Evolutionary conservation across 1,140 invertebrate genomes (phyloP).

Genomic region (Aphidius ervi): DNA sequence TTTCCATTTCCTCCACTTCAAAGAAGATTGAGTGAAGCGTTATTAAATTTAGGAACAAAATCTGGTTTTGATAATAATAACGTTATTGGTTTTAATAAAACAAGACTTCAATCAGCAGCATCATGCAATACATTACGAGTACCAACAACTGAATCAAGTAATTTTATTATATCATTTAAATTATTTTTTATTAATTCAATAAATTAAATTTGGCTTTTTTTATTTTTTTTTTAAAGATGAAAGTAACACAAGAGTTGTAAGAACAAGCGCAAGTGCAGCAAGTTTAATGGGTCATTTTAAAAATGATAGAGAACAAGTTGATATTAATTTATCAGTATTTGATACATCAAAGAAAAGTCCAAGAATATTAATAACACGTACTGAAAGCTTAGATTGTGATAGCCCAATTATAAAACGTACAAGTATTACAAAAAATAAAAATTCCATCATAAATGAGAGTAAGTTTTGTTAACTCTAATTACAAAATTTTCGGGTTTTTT

Average conservation of each 20-base stretch:
- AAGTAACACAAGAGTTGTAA: slow-evolving; percentile 33
- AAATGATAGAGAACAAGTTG: slow-evolving; percentile 21
- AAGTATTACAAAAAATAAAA: slow-evolving; percentile 24
- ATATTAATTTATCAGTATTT: slow-evolving; percentile 18
- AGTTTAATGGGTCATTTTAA: slow-evolving; percentile 38
- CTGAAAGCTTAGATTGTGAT: slow-evolving; percentile 56
- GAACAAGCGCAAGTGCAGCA: slow-evolving; percentile 43
- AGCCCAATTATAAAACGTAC: slow-evolving; percentile 38
- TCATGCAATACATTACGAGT: slow-evolving; percentile 52
- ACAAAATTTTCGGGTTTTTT: neutral
- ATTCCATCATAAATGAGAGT: slow-evolving; percentile 37
- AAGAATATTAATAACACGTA: slow-evolving; percentile 65
- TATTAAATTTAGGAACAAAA: slow-evolving; percentile 47
- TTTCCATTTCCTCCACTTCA: slow-evolving; percentile 60
- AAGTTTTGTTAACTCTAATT: slow-evolving; percentile 20
- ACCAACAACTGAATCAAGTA: slow-evolving; percentile 45
- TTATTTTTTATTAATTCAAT: neutral
- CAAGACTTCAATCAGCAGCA: slow-evolving; percentile 41
- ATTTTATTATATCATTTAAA: slow-evolving; percentile 8
- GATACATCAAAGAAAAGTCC: slow-evolving; percentile 56
- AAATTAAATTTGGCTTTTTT: neutral
- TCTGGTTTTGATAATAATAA: slow-evolving; percentile 37
- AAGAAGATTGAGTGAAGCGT: slow-evolving; percentile 62
- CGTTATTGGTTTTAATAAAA: slow-evolving; percentile 36
- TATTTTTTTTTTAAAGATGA: slow-evolving; percentile 30